Evolutionary conservation across 2,797 vertebrate genomes (phyloP), one percentile per base, ranked within the genome.

Genomic region (Sebastes steindachneri): DNA sequence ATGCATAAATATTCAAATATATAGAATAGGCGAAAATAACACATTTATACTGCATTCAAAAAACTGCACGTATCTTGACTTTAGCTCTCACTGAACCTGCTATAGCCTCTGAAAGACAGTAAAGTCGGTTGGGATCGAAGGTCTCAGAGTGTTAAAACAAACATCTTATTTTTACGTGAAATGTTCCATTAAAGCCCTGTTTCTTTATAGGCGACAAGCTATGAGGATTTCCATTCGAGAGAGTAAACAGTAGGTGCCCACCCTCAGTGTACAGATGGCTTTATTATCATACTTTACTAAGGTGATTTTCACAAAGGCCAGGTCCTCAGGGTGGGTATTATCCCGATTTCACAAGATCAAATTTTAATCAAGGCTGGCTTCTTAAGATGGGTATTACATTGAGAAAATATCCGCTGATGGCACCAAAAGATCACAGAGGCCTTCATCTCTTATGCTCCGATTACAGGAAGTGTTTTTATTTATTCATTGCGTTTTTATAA

Each of bases 231-330:
- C 14, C 9, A 19, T 59, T 25, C 28, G 2, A 58, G 14, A 71
- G 33, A 58, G 48, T 54, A 51, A 74, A 9, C 54, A 77, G 51
- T 12, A 29, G 41, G 11, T 37, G 33, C 15, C 10, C 1, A 11
- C 53, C 35, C 14, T 70, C 7, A 35, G 7, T 19, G 31, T 57
- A 21, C 2, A 69, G 48, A 10, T 0, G 1, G 6, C 57, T 68
- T 62, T 37, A 62, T 77, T 62, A 51, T 71, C 0, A 0, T 57
- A 55, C 35, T 70, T 67, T 26, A 69, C 28, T 75, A 78, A 60
- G 45, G 59, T 53, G 58, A 45, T 55, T 84, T 63, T 82, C 21
- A 66, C 28, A 82, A 72, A 83, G 54, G 58, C 59, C 48, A 45
- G 31, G 5, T 82, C 25, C 54, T 69, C 63, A 7, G 31, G n/a